Conservation (phyloP, 2,888 invertebrate genomes). For the Rhagium mordax region DNA sequence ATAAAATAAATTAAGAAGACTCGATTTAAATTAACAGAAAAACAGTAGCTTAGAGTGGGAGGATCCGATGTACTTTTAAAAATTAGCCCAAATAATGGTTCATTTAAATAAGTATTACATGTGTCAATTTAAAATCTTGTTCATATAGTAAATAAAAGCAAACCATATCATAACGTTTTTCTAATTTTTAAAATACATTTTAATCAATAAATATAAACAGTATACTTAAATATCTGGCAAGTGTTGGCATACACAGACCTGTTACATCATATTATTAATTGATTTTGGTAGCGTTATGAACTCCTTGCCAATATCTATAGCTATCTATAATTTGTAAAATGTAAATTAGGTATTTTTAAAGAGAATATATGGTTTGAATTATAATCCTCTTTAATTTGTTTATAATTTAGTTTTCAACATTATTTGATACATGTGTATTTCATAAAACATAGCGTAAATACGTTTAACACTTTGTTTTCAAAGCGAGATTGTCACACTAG, state of each 20-base stretch:
- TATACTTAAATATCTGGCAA: no score
- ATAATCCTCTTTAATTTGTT: not conserved
- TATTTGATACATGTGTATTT: not conserved
- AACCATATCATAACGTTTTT: no score
- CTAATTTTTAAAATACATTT: no score
- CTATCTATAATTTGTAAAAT: not conserved
- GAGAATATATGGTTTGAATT: not conserved
- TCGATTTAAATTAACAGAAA: no score
- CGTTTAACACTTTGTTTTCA: not conserved
- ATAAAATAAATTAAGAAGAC: no score
- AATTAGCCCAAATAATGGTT: no score
- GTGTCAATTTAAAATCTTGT: no score
- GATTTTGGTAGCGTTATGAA: not conserved
- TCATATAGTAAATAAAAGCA: no score
- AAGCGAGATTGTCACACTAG: not conserved
- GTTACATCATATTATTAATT: not conserved
- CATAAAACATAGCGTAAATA: not conserved
- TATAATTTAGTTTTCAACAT: not conserved
- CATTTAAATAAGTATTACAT: no score
- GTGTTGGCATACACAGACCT: not conserved
- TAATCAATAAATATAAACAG: no score
- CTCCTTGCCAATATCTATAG: not conserved
- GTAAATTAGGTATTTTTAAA: not conserved
- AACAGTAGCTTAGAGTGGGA: no score
- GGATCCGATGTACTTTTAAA: no score